A percentile compares a stretch with the other conserved stretches of the same genome.
These are phyloP conservation scores for Octopus bimaculoides DNA, from an alignment of 1,140 invertebrate species.

Conservation along the genomic window DNA sequence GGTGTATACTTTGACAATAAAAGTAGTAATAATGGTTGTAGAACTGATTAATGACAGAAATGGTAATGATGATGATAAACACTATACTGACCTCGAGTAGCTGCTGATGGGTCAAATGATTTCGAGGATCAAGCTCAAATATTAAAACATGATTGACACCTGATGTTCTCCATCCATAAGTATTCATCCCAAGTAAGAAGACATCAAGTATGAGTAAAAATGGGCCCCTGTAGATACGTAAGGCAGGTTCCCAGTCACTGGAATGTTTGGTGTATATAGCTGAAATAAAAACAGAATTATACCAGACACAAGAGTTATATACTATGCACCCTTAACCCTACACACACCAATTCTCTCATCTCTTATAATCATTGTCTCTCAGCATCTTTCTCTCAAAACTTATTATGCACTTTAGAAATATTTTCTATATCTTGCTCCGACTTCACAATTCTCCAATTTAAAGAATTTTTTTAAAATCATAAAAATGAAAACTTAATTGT, in stretches of 20 bases:
- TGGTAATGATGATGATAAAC: too few relatives aligned
- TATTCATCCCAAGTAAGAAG: constrained; percentile 95
- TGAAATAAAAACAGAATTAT: constrained; percentile 23
- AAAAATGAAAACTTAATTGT: too few relatives aligned
- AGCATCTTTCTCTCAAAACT: not conserved
- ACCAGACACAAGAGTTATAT: too few relatives aligned
- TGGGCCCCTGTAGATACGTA: constrained; percentile 82
- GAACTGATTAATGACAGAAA: too few relatives aligned
- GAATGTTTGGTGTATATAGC: constrained; percentile 37
- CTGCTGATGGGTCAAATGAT: constrained; percentile 92
- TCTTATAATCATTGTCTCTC: not conserved
- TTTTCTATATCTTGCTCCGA: too few relatives aligned
- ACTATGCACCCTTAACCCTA: too few relatives aligned
- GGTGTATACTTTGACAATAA: too few relatives aligned
- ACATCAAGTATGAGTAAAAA: constrained; percentile 90
- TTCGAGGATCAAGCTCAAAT: constrained; percentile 96
- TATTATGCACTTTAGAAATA: too few relatives aligned
- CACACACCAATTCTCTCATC: not conserved
- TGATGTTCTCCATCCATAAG: constrained; percentile 95
- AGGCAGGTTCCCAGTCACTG: constrained; percentile 55
- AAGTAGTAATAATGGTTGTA: too few relatives aligned
- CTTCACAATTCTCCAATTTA: too few relatives aligned
- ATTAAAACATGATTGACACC: constrained; percentile 99
- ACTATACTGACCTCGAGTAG: constrained; percentile 74
- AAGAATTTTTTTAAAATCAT: too few relatives aligned